A percentile compares a stretch with the other conserved stretches of the same genome.
These are phyloP conservation scores for Lepas anatifera DNA, from an alignment of 2,888 invertebrate genomes.

Conservation along the genomic window DNA sequence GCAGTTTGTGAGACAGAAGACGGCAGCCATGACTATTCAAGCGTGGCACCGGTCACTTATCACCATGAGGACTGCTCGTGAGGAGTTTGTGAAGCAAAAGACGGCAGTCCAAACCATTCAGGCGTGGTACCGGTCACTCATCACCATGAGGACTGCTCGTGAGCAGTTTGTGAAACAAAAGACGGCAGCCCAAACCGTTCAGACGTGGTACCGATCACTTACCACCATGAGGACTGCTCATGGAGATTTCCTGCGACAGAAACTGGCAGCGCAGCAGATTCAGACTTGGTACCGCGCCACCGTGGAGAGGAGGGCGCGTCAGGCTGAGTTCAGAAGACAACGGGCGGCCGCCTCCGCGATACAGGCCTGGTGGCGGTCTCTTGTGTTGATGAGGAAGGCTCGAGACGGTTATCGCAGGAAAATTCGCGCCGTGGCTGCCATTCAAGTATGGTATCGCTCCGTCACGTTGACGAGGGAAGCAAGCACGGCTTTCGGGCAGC, in stretches of 20 bases:
- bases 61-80: neutral
- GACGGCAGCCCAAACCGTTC: neutral
- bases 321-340: neutral
- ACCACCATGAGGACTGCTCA: neutral
- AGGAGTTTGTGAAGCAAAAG: neutral
- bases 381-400: neutral
- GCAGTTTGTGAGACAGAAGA: neutral
- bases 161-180: neutral
- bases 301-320: neutral
- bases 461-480: too few relatives aligned
- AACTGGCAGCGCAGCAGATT: neutral
- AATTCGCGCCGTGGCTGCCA: neutral
- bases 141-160: neutral
- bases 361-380: neutral
- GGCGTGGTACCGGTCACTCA: constrained; percentile 1
- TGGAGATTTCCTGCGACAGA: neutral
- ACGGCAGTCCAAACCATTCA: constrained; percentile 8
- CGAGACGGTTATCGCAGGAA: neutral
- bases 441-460: too few relatives aligned
- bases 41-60: constrained; percentile 8
- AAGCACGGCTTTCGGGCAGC: too few relatives aligned
- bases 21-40: neutral
- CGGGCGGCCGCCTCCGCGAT: neutral
- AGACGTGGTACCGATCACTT: neutral
- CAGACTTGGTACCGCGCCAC: constrained; percentile 2